Percentiles rank a stretch among this genome's conserved stretches.
phyloP scores from a whole-genome alignment of 2,797 vertebrate genomes.

The Lutjanus argentimaculatus region DNA sequence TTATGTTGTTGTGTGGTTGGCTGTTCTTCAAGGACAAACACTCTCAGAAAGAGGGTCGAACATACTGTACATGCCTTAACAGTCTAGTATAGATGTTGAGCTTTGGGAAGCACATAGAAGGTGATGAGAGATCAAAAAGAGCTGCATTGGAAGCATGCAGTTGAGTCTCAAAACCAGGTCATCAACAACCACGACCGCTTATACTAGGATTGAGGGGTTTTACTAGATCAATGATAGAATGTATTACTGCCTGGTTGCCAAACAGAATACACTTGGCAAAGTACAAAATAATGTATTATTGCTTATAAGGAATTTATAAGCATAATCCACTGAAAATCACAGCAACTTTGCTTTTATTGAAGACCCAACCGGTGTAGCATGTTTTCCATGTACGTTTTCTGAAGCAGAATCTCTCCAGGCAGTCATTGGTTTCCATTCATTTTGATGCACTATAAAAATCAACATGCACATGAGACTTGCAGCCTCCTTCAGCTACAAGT shows the following conservation, averaged over 20 bases:
- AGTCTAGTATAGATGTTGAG: not conserved
- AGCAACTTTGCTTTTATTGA: not conserved
- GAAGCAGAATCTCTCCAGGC: not conserved
- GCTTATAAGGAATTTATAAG: not conserved
- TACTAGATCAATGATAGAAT: not conserved
- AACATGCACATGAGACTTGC: not conserved
- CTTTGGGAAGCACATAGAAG: not conserved
- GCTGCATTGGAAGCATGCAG: not conserved
- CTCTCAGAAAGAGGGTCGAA: not conserved
- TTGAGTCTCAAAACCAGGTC: conserved; percentile 1
- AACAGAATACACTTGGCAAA: not conserved
- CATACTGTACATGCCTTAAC: not conserved
- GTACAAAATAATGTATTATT: not conserved
- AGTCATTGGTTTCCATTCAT: not conserved
- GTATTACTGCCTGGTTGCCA: not conserved
- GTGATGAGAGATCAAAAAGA: not conserved
- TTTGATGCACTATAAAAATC: conserved; percentile 12
- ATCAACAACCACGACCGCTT: not conserved
- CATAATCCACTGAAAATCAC: not conserved
- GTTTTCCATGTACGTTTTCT: not conserved
- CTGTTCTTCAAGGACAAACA: not conserved
- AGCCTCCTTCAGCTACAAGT: not conserved
- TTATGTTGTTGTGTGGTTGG: not conserved
- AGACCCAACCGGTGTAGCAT: not conserved
- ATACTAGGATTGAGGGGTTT: not conserved